Conservation (phyloP, 1,140 invertebrate species). For the Eumaeus atala region DNA sequence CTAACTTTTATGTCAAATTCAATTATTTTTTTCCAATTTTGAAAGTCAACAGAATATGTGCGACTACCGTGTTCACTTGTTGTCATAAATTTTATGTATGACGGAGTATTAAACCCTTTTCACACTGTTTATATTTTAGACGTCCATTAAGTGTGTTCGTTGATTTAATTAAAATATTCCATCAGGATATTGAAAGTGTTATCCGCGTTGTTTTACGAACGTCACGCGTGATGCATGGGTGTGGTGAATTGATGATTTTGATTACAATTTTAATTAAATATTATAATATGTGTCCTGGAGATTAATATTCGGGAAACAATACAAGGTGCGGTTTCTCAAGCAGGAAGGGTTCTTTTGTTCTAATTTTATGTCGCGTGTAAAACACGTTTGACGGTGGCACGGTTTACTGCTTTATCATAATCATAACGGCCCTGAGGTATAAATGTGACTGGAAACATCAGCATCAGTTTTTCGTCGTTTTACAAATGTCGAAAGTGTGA, state of each 20-base stretch:
- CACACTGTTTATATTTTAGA: conserved; percentile 13
- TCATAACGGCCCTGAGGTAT: background rate
- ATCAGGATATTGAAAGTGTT: background rate
- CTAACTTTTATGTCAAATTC: background rate
- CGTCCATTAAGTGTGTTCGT: conserved; percentile 7
- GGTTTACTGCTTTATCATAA: conserved; percentile 6
- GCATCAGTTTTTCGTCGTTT: background rate
- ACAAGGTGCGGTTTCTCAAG: background rate
- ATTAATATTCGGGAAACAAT: background rate
- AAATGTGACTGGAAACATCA: background rate
- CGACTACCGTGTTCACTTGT: background rate
- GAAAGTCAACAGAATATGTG: background rate
- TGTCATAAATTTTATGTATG: background rate
- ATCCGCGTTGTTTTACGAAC: too few species aligned
- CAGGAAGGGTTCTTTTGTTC: background rate
- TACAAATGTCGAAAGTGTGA: too few species aligned
- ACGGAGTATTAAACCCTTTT: background rate
- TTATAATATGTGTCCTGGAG: background rate
- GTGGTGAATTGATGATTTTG: background rate
- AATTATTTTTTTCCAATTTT: background rate
- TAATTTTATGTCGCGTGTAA: conserved; percentile 8
- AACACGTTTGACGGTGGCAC: background rate
- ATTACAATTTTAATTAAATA: background rate
- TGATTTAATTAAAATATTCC: conserved; percentile 15
- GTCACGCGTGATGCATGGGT: background rate